Conservation (phyloP, 2,113 vertebrate species). For the Phrynocephalus versicolor region DNA sequence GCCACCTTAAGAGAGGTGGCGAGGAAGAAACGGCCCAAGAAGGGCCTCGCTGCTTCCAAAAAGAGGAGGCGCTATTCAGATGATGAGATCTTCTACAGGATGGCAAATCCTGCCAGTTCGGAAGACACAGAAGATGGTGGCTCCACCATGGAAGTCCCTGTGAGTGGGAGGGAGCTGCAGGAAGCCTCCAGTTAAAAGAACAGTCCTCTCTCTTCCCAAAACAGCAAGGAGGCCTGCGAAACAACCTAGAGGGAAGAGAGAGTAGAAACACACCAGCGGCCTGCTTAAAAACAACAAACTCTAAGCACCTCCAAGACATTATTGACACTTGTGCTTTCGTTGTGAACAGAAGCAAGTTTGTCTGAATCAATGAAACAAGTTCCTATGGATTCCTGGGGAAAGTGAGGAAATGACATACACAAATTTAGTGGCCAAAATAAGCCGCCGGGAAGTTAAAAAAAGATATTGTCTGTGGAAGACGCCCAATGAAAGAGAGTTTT, state of each 20-base stretch:
- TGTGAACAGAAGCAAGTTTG: background rate
- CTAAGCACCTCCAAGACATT: background rate
- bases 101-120: background rate
- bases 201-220: background rate
- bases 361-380: background rate
- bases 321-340: background rate
- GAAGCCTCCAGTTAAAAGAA: background rate
- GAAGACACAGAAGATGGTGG: fast-evolving
- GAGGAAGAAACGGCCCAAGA: background rate
- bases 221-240: background rate
- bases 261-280: background rate
- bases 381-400: background rate
- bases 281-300: background rate
- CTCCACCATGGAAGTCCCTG: background rate
- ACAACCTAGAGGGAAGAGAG: background rate
- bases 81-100: background rate
- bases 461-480: too few species aligned
- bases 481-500: background rate
- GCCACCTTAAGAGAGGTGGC: background rate
- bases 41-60: fast-evolving
- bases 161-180: background rate
- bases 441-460: background rate
- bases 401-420: too few species aligned
- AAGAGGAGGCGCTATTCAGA: background rate
- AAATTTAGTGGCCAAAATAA: background rate